A percentile compares a stretch with the other conserved stretches of the same genome.
phyloP scores from a whole-genome alignment of 2,888 invertebrate genomes.

The Tenthredo mesomela region DNA sequence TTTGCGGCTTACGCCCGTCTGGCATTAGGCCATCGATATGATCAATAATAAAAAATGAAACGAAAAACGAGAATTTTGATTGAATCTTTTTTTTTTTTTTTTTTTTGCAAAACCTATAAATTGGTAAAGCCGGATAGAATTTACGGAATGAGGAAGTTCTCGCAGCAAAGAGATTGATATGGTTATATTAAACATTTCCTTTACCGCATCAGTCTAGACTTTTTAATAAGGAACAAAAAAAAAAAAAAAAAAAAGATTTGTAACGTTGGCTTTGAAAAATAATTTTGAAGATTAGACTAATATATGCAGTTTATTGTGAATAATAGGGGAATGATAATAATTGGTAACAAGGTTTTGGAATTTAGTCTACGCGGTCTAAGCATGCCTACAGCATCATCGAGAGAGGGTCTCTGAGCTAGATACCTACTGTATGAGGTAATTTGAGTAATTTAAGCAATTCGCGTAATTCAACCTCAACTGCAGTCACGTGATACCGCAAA shows the following conservation, averaged over 20 bases:
- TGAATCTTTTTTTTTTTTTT: background rate
- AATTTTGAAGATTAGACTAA: too few species aligned
- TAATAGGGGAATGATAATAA: background rate
- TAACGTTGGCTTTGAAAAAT: too few species aligned
- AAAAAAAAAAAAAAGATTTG: too few species aligned
- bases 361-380: background rate
- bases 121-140: background rate
- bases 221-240: too few species aligned
- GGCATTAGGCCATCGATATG: too few species aligned
- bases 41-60: background rate
- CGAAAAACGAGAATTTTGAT: background rate
- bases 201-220: background rate
- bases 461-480: slow-evolving; percentile 45
- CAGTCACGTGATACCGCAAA: slow-evolving; percentile 33
- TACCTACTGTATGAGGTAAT: slow-evolving; percentile 21
- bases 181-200: background rate
- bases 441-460: slow-evolving; percentile 48
- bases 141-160: background rate
- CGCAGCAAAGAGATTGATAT: background rate
- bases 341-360: background rate
- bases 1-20: too few species aligned
- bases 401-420: too few species aligned
- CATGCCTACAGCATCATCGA: background rate
- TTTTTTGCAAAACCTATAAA: background rate
- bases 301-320: background rate